Evolutionary conservation across 2,113 vertebrate species (phyloP), one percentile per base, ranked within the genome.

Genomic region (Tympanuchus pallidicinctus): DNA sequence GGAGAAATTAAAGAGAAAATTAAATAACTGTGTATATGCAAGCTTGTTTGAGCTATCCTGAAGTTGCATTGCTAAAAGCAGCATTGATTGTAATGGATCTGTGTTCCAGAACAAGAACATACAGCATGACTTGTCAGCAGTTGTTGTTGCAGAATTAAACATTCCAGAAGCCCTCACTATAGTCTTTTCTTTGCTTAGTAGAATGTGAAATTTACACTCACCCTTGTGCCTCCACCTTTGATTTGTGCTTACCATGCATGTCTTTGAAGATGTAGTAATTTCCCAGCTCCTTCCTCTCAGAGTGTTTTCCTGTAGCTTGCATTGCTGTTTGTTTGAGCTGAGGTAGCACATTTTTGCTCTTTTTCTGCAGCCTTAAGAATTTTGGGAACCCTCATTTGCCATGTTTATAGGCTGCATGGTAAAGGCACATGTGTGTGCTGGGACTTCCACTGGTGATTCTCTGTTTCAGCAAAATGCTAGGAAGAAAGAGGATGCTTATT

Each of bases 121-220:
- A 79, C 82, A 42, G 13, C 2, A 0, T 90, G 25, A 71, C 22
- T 72, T 32, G 40, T 4, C 28, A 66, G 63, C 42, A 81, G 6
- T 86, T 77, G 6, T 67, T 76, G 11, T 67, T 92, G n/a, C 22
- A 61, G 57, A 78, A 54, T 67, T 88, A 14, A 13, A 50, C 11
- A 15, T 74, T 94, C 25, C 57, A 78, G 57, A 81, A 81, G 64
- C 24, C 6, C 22, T 91, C 22, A 45, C 25, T 15, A 40, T 57
- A 66, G 85, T 28, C 32, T 43, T 86, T 91, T 88, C 18, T 83
- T 90, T 90, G 66, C 61, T 52, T 57, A 57, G 10, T 6, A 75
- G 70, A 65, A 43, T 79, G 17, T 91, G 91, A 94, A 97, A 96
- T 91, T 86, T 38, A 92, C 70, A 65, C 28, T 85, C 30, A 70